Evolutionary conservation across 2,888 invertebrate genomes (phyloP), one percentile per base, ranked within the genome.

Genomic region (Fragum sueziense): DNA sequence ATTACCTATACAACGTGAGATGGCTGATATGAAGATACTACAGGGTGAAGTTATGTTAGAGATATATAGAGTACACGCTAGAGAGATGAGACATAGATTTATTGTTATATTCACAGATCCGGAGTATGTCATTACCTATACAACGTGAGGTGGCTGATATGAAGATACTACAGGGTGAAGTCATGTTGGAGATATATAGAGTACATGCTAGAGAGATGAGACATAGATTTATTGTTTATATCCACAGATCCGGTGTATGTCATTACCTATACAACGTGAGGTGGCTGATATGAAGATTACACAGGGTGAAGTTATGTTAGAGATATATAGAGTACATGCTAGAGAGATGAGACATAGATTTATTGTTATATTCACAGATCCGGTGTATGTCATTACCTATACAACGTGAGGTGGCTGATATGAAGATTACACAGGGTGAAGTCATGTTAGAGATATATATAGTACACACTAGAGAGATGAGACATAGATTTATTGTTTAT

Each of bases 241-340:
- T 87, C 70, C n/a, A 17, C 72, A 92, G 91, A 82, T 88, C 54
- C 85, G 88, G 14, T 82, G 79, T 47, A 47, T 91, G 69, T 90
- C 89, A 74, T 76, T 90, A 37, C 92, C 92, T 3, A 84, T 91
- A 11, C 90, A 93, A 83, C 76, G 92, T 61, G 91, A 92, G 79
- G 76, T 88, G n/a, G 89, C 88, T 4, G 88, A 90, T 59, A 84
- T 90, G n/a, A 89, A 90, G 79, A 82, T 92, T 29, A 78, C 75
- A n/a, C 86, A 87, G 76, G 90, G 85, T 22, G 88, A 89, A 29
- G 65, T 92, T 37, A 87, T 93, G 86, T 71, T 90, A 34, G 91
- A 92, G 74, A 89, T 93, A 34, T 86, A 91, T 29, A 61, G 82
- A 29, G 76, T 88, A 2, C 86, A 90, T 75, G 89, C 89, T 27